Percentiles rank a stretch among this genome's conserved stretches.
phyloP scores from a whole-genome alignment of 2,888 invertebrate species.

The Hyalella azteca region DNA sequence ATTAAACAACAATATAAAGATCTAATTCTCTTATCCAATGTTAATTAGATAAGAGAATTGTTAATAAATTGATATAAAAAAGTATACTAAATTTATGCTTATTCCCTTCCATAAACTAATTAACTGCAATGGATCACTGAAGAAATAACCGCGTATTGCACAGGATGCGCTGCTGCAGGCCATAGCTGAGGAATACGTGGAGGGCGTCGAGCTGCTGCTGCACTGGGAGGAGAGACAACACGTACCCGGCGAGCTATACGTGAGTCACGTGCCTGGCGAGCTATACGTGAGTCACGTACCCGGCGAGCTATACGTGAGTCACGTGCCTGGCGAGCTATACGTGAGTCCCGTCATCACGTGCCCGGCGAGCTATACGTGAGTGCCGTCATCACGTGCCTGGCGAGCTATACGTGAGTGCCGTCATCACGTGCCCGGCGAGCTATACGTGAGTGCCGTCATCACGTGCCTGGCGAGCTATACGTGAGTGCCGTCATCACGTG shows the following conservation, averaged over 20 bases:
- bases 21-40: too few relatives aligned
- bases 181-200: constrained; percentile 97
- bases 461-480: constrained; percentile 77
- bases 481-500: constrained; percentile 73
- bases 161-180: constrained; percentile 92
- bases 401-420: constrained; percentile 85
- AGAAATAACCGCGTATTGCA: neutral
- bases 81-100: too few relatives aligned
- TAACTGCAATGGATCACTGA: neutral
- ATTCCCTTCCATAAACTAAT: neutral
- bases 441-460: constrained; percentile 73
- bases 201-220: constrained; percentile 93
- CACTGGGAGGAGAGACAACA: constrained; percentile 88
- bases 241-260: constrained; percentile 75
- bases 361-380: constrained; percentile 73
- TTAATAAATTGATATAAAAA: too few relatives aligned
- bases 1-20: too few relatives aligned
- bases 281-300: too few relatives aligned
- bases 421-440: constrained; percentile 77
- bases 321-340: too few relatives aligned
- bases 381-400: constrained; percentile 77
- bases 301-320: too few relatives aligned
- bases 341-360: constrained; percentile 84
- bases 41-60: too few relatives aligned
- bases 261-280: too few relatives aligned